These are phyloP conservation scores for Tinea pellionella DNA, from an alignment of 2,888 invertebrate species.

Conservation along the genomic window DNA sequence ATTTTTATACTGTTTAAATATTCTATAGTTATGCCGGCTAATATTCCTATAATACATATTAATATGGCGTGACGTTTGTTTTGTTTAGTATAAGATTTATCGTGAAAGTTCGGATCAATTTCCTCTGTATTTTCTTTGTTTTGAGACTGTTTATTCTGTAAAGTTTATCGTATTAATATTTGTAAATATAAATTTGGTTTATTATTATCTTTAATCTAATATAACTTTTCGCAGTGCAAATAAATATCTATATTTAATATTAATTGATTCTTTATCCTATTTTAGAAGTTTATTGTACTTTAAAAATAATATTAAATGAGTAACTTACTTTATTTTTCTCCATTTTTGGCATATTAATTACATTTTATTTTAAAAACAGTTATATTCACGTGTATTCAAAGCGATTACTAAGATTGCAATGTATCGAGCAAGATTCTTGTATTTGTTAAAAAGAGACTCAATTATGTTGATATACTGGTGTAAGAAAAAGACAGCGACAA, in stretches of 20 bases:
- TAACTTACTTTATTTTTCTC: background rate
- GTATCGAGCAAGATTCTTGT: background rate
- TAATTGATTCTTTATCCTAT: too few relatives aligned
- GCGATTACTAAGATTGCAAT: background rate
- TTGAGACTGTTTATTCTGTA: background rate
- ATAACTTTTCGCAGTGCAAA: too few relatives aligned
- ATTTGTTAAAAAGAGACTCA: background rate
- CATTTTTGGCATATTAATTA: background rate
- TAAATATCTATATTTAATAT: too few relatives aligned
- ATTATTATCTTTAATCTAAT: too few relatives aligned
- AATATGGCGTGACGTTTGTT: conserved; percentile 23
- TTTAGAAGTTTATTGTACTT: too few relatives aligned
- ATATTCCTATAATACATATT: conserved; percentile 43
- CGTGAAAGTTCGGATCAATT: background rate
- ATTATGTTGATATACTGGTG: background rate
- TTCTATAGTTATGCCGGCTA: conserved; percentile 41
- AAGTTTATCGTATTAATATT: background rate
- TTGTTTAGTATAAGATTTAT: background rate
- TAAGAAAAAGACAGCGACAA: conserved; percentile 29
- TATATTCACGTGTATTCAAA: background rate
- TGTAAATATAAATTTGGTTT: too few relatives aligned
- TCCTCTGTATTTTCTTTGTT: background rate
- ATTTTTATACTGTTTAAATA: conserved; percentile 35
- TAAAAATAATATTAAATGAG: background rate
- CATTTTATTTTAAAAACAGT: background rate